Conservation (phyloP, 92 coral and sea anemone species). For the Micromussa lordhowensis region DNA sequence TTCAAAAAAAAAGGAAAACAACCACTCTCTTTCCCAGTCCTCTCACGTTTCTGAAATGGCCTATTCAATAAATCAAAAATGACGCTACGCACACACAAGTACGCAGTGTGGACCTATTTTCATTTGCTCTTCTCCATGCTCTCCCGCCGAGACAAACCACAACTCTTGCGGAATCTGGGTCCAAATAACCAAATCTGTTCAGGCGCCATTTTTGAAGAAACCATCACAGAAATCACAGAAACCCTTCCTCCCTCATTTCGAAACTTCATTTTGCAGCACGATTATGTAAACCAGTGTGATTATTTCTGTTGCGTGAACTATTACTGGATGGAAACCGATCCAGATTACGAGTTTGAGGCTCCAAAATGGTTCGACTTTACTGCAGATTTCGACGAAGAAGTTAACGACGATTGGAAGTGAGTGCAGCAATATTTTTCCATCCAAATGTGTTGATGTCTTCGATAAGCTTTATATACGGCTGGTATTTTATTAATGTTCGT, state of each 20-base stretch:
- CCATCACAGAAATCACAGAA: too few species aligned
- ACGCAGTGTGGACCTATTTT: too few species aligned
- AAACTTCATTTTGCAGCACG: neutral
- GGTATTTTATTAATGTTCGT: neutral
- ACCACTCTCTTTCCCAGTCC: too few species aligned
- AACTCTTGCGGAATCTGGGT: neutral
- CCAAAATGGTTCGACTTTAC: conserved; percentile 83
- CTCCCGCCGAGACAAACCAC: neutral
- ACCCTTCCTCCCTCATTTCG: neutral
- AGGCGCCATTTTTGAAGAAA: conserved; percentile 31
- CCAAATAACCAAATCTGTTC: neutral
- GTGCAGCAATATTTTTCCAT: neutral
- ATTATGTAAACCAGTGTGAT: neutral
- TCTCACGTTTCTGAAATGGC: too few species aligned
- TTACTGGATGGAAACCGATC: conserved; percentile 68
- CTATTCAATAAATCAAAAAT: too few species aligned
- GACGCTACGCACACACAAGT: too few species aligned
- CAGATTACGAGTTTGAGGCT: conserved; percentile 85
- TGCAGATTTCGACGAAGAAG: conserved; percentile 32
- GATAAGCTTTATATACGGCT: neutral
- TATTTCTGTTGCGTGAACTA: neutral
- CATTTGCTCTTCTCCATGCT: neutral
- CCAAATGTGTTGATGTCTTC: neutral
- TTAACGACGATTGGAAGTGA: conserved; percentile 18
- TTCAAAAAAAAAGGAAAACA: too few species aligned